A percentile compares a stretch with the other conserved stretches of the same genome.
phyloP scores from a whole-genome alignment of 2,888 invertebrate species.

The Caenorhabditis drosophilae region DNA sequence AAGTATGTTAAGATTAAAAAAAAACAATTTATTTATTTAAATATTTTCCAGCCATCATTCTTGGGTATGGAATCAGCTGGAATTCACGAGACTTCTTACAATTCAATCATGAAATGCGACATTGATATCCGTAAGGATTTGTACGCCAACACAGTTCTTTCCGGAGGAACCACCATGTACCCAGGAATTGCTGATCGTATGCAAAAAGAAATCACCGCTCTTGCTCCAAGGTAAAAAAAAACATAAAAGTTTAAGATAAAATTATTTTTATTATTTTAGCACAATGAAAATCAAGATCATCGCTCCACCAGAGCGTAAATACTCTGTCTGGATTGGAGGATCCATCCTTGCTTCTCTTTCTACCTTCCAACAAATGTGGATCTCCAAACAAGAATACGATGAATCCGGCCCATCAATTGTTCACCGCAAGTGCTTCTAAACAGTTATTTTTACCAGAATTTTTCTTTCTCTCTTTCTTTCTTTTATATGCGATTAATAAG shows the following conservation, averaged over 20 bases:
- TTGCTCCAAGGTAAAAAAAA: conserved; percentile 79
- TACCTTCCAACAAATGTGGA: conserved; percentile 90
- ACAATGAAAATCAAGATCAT: conserved; percentile 75
- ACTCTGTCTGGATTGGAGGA: conserved; percentile 97
- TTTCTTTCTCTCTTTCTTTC: conserved; percentile 12
- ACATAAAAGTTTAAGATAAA: no score
- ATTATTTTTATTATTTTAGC: no score
- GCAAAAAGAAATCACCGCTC: conserved; percentile 81
- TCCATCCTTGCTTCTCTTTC: conserved; percentile 90
- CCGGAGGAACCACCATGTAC: conserved; percentile 81
- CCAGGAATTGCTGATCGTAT: conserved; percentile 95
- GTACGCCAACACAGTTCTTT: conserved; percentile 76
- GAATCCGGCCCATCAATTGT: conserved; percentile 54
- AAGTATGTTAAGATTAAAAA: conserved; percentile 33
- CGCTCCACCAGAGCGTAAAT: conserved; percentile 84
- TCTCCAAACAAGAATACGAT: conserved; percentile 82
- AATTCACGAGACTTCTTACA: conserved; percentile 79
- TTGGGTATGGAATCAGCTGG: conserved; percentile 74
- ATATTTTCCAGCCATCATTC: conserved; percentile 77
- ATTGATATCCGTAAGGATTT: conserved; percentile 89
- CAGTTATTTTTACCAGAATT: not conserved
- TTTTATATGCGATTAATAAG: conserved; percentile 21
- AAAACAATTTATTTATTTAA: conserved; percentile 74
- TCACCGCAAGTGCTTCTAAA: conserved; percentile 59
- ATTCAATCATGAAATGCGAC: conserved; percentile 91